Percentiles rank a stretch among this genome's conserved stretches.
Evolutionary conservation across 35 echinoderm and acorn worm species (phyloP).

Genomic region (Patiria miniata): DNA sequence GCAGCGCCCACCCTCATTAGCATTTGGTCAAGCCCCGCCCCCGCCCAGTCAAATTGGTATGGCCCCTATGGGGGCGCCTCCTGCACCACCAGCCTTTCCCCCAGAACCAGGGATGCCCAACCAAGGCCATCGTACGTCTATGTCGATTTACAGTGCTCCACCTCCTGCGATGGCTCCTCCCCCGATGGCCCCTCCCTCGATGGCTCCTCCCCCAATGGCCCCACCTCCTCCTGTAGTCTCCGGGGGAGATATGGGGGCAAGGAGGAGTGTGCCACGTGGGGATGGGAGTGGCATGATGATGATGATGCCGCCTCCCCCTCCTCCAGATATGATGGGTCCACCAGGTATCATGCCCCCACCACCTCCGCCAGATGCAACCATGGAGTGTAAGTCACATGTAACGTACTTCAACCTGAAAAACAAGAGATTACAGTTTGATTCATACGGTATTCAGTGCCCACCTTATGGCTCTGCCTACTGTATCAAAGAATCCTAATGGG

Average conservation of each 20-base stretch:
- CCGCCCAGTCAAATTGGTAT: slow-evolving; percentile 34
- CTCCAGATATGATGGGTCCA: slow-evolving; percentile 24
- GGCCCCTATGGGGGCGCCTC: neutral
- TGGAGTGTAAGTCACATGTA: slow-evolving; percentile 3
- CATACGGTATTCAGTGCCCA: too few species aligned
- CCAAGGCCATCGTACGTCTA: neutral
- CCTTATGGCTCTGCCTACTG: too few species aligned
- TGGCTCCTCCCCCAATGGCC: neutral
- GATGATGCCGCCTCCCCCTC: slow-evolving; percentile 34
- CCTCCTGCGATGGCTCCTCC: neutral
- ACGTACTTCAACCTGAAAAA: neutral
- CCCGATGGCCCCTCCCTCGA: neutral
- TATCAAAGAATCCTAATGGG: too few species aligned
- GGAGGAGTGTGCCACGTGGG: neutral
- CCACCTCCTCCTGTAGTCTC: neutral
- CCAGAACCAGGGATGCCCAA: neutral
- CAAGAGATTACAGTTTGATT: too few species aligned
- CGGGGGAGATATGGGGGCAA: neutral
- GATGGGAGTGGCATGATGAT: slow-evolving; percentile 2
- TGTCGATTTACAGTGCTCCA: too few species aligned
- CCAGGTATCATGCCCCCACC: slow-evolving; percentile 3
- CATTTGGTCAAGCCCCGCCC: slow-evolving; percentile 20
- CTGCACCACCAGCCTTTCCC: slow-evolving; percentile 32
- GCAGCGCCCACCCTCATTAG: neutral
- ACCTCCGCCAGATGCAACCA: neutral